Percentiles rank a stretch among this genome's conserved stretches.
Conservation (phyloP, 2,113 vertebrate genomes). For the Coturnix japonica region DNA sequence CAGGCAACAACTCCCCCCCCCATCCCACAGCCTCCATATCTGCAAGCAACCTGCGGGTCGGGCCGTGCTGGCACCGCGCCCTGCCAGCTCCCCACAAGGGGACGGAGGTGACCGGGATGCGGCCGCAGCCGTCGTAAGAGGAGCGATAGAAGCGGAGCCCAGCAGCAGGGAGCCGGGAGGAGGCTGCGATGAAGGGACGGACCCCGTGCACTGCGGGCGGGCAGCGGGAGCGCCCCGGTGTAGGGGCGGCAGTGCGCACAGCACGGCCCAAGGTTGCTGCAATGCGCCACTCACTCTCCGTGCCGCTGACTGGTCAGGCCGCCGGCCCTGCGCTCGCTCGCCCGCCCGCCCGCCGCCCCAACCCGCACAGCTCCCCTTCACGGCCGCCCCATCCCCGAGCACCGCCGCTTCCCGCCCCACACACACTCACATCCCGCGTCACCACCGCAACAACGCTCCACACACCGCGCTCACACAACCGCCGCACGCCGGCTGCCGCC, state of each 20-base stretch:
- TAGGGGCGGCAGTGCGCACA: neutral
- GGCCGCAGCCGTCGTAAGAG: neutral
- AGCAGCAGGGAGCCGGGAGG: neutral
- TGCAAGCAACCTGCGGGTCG: too few species aligned
- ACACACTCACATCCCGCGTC: neutral
- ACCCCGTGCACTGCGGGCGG: neutral
- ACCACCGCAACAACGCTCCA: accelerated
- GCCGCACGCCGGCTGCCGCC: accelerated
- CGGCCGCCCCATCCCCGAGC: neutral
- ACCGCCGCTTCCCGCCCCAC: neutral
- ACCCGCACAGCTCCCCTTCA: neutral
- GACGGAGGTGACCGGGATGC: neutral
- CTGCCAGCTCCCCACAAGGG: too few species aligned
- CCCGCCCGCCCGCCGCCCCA: accelerated
- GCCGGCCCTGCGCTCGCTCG: accelerated
- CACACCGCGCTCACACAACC: accelerated
- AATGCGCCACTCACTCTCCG: conserved; percentile 25
- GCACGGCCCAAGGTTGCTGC: neutral
- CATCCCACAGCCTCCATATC: accelerated
- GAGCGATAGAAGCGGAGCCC: too few species aligned
- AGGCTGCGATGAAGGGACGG: neutral
- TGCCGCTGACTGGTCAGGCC: neutral
- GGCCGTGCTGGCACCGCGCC: neutral
- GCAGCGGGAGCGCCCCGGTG: neutral
- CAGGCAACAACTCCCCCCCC: neutral